Conservation (phyloP, 1,140 invertebrate species). For the Drosophila ambigua region DNA sequence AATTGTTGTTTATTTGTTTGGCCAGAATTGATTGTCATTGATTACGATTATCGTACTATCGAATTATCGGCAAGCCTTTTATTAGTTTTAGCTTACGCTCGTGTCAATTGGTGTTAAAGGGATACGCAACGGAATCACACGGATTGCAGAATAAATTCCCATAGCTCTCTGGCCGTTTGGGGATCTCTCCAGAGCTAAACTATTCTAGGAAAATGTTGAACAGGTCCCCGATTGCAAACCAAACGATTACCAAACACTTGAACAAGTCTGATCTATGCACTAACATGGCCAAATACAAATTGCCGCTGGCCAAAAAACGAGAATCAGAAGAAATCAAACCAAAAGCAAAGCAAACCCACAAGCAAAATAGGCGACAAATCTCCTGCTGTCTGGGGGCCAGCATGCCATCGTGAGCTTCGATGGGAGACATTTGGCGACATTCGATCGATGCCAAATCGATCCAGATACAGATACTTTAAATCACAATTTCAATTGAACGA, state of each 20-base stretch:
- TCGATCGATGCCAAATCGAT: constrained; percentile 77
- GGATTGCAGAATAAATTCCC: neutral
- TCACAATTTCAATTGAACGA: constrained; percentile 68
- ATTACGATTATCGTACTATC: too few relatives aligned
- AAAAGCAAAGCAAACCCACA: constrained; percentile 39
- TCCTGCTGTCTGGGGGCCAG: constrained; percentile 34
- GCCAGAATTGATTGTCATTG: too few relatives aligned
- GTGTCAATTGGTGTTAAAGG: too few relatives aligned
- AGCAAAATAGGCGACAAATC: constrained; percentile 76
- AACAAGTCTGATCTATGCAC: constrained; percentile 45
- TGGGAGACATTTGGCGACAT: constrained; percentile 66
- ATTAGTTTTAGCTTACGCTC: too few relatives aligned
- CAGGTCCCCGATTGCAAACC: neutral
- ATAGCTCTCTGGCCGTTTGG: too few relatives aligned
- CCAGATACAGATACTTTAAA: constrained; percentile 80
- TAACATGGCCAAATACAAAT: constrained; percentile 76
- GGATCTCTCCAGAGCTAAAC: neutral
- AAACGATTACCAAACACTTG: constrained; percentile 37
- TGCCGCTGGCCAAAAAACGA: constrained; percentile 57
- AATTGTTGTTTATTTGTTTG: too few relatives aligned
- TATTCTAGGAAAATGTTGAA: constrained; percentile 28
- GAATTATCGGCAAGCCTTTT: too few relatives aligned
- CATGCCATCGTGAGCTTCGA: constrained; percentile 43
- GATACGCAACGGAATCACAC: too few relatives aligned
- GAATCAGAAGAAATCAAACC: constrained; percentile 24